Base-by-base conservation (phyloP, 2,797 vertebrate species). In the Heliangelus exortis region DNA sequence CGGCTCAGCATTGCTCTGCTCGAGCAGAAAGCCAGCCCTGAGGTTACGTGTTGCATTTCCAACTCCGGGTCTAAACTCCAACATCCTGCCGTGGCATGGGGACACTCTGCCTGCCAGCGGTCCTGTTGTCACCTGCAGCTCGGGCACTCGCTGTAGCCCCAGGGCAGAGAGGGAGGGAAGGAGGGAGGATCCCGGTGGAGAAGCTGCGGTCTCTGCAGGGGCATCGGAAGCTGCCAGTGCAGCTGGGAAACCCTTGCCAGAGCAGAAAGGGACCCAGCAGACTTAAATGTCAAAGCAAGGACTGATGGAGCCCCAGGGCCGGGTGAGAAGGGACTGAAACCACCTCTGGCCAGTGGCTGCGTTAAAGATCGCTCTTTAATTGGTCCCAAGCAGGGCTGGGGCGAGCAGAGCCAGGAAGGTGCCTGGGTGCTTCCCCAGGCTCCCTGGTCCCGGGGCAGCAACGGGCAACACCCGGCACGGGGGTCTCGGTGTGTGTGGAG, bases 351-450 rank as follows among this genome's bases (percentile, higher is more conserved):
- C 28, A 33, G 51, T 4, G 6, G 12, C 47, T 29, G 22, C 61
- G 55, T 69, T 71, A 74, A 77, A 53, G 43, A 21, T 7, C 48
- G 28, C 11, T 51, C 13, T 76, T 84, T 18, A 43, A 6, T 7
- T 15, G 12, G 7, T 55, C 10, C 31, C 31, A 12, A 23, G 47
- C 16, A 29, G 34, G 87, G 10, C 36, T 26, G 31, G 31, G 17
- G 31, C 31, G 50, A 33, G 25, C 33, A 28, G 29, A 67, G 25
- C 31, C 18, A 23, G 72, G 25, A 43, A 51, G 12, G 15, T 12
- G 22, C 3, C 15, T 15, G 41, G 0, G 0, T 4, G 1, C 28
- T 84, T 22, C 2, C 0, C 6, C 0, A 1, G 36, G 54, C 36
- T 48, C 20, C 6, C 63, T 29, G 13, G 4, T 58, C 14, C n/a